These are phyloP conservation scores for Rhinopomastus cyanomelas DNA, from an alignment of 2,113 vertebrate genomes.

Conservation along the genomic window DNA sequence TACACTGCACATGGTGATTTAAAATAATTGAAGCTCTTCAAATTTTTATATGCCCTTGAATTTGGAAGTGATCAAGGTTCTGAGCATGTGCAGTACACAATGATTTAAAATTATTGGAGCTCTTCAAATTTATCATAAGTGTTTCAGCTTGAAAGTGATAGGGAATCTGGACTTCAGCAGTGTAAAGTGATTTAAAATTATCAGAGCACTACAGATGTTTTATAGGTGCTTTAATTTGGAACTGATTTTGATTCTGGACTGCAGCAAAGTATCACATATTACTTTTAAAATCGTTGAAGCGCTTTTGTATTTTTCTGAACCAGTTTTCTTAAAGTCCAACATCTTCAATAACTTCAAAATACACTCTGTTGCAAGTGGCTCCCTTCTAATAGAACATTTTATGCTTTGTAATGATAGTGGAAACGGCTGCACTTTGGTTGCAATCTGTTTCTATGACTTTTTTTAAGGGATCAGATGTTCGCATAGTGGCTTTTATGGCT, in stretches of 20 bases:
- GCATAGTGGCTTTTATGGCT: rapidly evolving
- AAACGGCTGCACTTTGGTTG: conserved; percentile 23
- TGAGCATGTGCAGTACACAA: conserved; percentile 73
- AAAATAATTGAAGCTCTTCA: conserved; percentile 85
- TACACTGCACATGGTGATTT: conserved; percentile 75
- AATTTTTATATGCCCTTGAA: conserved; percentile 81
- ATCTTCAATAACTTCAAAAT: conserved; percentile 63
- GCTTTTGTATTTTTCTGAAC: conserved; percentile 36
- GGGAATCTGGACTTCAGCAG: conserved; percentile 63
- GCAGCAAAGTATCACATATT: conserved; percentile 19
- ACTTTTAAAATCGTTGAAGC: conserved; percentile 37
- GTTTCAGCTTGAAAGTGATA: conserved; percentile 71
- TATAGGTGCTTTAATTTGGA: conserved; percentile 72
- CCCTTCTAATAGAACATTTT: conserved; percentile 61
- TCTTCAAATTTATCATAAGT: conserved; percentile 72
- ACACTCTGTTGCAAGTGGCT: conserved; percentile 21
- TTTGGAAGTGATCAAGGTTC: conserved; percentile 75
- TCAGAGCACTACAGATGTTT: conserved; percentile 67
- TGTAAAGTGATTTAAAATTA: conserved; percentile 71
- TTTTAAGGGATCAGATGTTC: background rate
- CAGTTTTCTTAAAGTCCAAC: conserved; percentile 5
- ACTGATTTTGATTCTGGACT: conserved; percentile 60
- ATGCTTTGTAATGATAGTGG: background rate
- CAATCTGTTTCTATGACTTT: background rate
- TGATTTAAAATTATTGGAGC: conserved; percentile 77